Evolutionary conservation across 2,113 vertebrate species (phyloP).

Genomic region (Pseudonaja textilis): DNA sequence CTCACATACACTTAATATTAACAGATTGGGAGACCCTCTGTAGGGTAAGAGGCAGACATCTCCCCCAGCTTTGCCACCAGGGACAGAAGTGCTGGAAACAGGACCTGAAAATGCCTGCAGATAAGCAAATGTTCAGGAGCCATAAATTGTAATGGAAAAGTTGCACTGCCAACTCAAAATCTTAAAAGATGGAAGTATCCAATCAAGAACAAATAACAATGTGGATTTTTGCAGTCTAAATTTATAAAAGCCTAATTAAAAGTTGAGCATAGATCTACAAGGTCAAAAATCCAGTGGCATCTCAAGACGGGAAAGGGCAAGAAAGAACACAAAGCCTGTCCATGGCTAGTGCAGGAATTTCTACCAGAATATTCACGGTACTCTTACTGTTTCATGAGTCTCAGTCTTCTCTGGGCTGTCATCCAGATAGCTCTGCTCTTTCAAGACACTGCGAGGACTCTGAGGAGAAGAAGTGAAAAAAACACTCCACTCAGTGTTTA

Average conservation of each 20-base stretch:
- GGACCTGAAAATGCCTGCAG: background rate
- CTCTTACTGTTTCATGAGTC: constrained; percentile 73
- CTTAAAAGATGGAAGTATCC: background rate
- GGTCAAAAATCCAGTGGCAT: background rate
- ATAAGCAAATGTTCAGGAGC: background rate
- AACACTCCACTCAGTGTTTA: constrained; percentile 23
- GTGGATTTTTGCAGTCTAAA: background rate
- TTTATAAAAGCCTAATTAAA: background rate
- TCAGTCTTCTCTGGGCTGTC: constrained; percentile 76
- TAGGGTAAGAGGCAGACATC: background rate
- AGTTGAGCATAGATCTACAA: background rate
- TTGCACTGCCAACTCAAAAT: background rate
- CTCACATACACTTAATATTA: background rate
- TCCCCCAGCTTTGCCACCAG: background rate
- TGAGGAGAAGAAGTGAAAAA: constrained; percentile 40
- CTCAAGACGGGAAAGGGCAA: background rate
- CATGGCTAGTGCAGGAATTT: constrained; percentile 12
- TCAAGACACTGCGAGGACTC: constrained; percentile 73
- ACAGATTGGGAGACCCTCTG: background rate
- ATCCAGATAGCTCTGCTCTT: constrained; percentile 70
- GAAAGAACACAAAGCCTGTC: background rate
- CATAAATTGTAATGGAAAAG: background rate
- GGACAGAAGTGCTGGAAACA: background rate
- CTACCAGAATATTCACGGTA: background rate
- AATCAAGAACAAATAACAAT: background rate